Percentiles rank a stretch among this genome's conserved stretches.
Evolutionary conservation across 2,888 invertebrate genomes (phyloP).

Genomic region (Amphipoea lucens): DNA sequence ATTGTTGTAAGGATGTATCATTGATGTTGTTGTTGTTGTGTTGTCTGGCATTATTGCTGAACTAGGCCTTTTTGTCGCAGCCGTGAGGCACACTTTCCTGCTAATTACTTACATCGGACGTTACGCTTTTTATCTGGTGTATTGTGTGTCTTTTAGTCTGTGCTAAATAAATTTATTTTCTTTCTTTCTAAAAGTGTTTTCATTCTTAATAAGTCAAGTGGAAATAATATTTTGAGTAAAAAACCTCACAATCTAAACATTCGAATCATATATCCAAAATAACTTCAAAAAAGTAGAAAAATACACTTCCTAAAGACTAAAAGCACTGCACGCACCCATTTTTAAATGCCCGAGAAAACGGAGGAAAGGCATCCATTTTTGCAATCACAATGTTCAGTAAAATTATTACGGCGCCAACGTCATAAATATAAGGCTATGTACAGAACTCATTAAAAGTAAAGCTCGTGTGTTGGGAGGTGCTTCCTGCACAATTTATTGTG

Average conservation of each 20-base stretch:
- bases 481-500: constrained; percentile 69
- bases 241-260: not conserved
- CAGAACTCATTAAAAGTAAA: constrained; percentile 74
- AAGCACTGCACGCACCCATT: not conserved
- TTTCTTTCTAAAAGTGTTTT: not conserved
- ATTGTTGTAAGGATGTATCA: too few species aligned
- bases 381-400: constrained; percentile 55
- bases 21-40: too few species aligned
- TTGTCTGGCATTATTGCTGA: too few species aligned
- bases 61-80: too few species aligned
- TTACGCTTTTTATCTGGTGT: too few species aligned
- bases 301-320: not conserved
- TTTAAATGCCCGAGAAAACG: constrained; percentile 17
- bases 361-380: constrained; percentile 42
- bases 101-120: too few species aligned
- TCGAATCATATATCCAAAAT: not conserved
- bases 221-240: not conserved
- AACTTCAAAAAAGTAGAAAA: not conserved
- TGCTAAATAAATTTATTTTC: too few species aligned
- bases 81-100: too few species aligned
- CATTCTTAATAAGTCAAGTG: not conserved
- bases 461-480: constrained; percentile 63
- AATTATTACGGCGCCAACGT: constrained; percentile 56
- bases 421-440: constrained; percentile 65
- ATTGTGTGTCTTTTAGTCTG: too few species aligned